These are phyloP conservation scores for Rhagium mordax DNA, from an alignment of 2,888 invertebrate genomes.

Conservation along the genomic window DNA sequence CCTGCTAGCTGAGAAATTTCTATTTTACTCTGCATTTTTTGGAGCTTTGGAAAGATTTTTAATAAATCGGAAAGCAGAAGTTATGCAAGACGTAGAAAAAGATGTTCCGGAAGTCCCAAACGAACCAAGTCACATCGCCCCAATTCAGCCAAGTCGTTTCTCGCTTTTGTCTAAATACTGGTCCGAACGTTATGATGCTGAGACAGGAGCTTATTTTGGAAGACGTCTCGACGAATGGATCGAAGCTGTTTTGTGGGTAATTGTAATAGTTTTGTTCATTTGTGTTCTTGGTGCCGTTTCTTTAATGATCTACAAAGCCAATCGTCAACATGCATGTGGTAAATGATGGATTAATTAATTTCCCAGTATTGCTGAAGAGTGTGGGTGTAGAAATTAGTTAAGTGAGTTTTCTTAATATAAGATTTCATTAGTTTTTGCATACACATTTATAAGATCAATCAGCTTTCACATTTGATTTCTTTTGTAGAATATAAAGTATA, in stretches of 20 bases:
- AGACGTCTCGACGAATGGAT: neutral
- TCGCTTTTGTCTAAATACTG: neutral
- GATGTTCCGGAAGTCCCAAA: neutral
- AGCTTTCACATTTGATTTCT: neutral
- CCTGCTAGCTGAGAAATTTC: neutral
- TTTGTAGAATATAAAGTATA: neutral
- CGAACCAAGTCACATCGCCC: neutral
- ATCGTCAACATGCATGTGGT: neutral
- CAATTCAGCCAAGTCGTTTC: neutral
- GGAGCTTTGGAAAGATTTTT: neutral
- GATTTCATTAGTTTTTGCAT: neutral
- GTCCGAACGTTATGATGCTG: neutral
- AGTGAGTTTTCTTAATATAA: neutral
- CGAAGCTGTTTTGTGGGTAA: neutral
- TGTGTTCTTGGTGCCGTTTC: neutral
- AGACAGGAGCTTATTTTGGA: neutral
- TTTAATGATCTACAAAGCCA: neutral
- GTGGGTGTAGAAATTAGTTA: neutral
- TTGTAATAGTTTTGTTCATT: neutral
- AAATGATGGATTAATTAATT: neutral
- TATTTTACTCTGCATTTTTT: constrained; percentile 12
- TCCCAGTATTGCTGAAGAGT: neutral
- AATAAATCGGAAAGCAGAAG: neutral
- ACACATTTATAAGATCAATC: neutral
- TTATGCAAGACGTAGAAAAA: neutral